Base-by-base conservation (phyloP, 2,888 invertebrate species). In the Horisme vitalbata region DNA sequence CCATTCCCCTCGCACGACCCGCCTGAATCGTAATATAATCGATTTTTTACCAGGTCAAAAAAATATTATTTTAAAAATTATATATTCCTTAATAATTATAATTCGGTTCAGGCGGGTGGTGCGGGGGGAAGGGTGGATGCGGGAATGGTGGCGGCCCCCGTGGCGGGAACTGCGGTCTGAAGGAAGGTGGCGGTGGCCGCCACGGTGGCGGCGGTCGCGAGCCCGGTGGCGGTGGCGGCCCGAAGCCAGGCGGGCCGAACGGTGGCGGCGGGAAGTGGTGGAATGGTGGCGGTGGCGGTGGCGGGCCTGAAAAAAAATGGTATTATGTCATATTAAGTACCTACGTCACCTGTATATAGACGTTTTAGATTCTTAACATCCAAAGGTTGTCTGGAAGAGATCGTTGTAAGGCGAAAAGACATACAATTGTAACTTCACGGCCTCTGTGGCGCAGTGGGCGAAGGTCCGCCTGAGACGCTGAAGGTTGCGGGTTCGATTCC, bases 51-150 rank as follows among this genome's bases (percentile, higher is more conserved):
- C n/a, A 5, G 18, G 18, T 18, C 4, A 6, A 18, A 18, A 2
- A 18, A 4, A 18, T 18, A 5, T 5, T 6, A 18, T 18, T 18
- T 18, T 55, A 64, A 45, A 51, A 35, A 60, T 38, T 52, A 57
- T 65, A 61, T 61, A 57, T 59, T 63, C 57, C 58, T 73, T 75
- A 88, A 75, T 88, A 88, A 65, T 86, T 88, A 76, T 87, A 88
- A 61, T 84, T 87, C 23, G 83, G 82, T 64, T 88, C 88, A 73
- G 87, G 88, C 74, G 86, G 87, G 73, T 83, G 82, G 55, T 86
- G 88, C 65, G 85, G 86, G 45, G 94, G 95, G 54, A 94, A 94
- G 0, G 94, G 94, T 0, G 94, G 93, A 23, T 94, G 93, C 57
- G 94, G 91, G 24, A 94, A 93, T 4, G 94, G 94, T 53, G 94